These are phyloP conservation scores for Ctenicera cuprea DNA, from an alignment of 2,888 invertebrate species.

Conservation along the genomic window DNA sequence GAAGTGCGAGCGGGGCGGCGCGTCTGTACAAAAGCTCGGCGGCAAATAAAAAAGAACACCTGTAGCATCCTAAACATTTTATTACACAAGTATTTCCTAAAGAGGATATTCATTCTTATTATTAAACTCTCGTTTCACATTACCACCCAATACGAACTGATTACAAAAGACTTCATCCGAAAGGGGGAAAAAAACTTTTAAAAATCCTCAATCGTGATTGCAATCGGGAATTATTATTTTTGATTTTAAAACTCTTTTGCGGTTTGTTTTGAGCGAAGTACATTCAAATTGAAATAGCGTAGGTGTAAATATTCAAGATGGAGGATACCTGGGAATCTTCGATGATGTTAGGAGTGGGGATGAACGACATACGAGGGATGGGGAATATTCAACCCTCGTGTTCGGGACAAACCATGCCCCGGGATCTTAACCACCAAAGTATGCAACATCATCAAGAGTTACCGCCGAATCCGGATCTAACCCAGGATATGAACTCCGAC, in stretches of 20 bases:
- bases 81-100: slow-evolving; percentile 51
- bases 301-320: slow-evolving; percentile 66
- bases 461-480: slow-evolving; percentile 57
- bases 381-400: slow-evolving; percentile 65
- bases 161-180: slow-evolving; percentile 46
- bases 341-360: slow-evolving; percentile 71
- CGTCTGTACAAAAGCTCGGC: slow-evolving; percentile 48
- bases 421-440: slow-evolving; percentile 63
- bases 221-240: too few species aligned
- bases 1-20: slow-evolving; percentile 50
- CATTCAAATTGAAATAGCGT: slow-evolving; percentile 54
- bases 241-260: too few species aligned
- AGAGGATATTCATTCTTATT: slow-evolving; percentile 45
- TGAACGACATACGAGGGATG: slow-evolving; percentile 67
- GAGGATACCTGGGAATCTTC: slow-evolving; percentile 73
- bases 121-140: slow-evolving; percentile 44
- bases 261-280: too few species aligned
- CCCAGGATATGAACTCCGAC: slow-evolving; percentile 60
- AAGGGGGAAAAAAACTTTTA: background rate
- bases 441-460: slow-evolving; percentile 63
- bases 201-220: background rate
- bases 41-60: slow-evolving; percentile 53
- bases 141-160: slow-evolving; percentile 46
- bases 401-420: slow-evolving; percentile 58
- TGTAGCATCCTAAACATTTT: slow-evolving; percentile 54